These are phyloP conservation scores for Mercenaria mercenaria DNA, from an alignment of 1,140 invertebrate genomes.

Conservation along the genomic window DNA sequence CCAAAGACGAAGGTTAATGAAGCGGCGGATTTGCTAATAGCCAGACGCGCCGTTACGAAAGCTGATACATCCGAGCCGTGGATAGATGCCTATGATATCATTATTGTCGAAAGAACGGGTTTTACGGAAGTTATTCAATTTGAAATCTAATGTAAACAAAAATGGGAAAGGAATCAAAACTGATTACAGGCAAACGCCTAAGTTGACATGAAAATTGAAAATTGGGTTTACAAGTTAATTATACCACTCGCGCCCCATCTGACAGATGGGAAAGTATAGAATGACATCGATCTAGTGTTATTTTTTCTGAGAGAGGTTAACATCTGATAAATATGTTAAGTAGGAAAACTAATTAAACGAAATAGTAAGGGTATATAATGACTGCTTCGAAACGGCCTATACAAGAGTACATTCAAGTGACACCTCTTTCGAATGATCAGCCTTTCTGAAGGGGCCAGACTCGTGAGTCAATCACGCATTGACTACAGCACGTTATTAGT, in stretches of 20 bases:
- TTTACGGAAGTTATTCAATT: constrained; percentile 46
- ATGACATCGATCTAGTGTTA: neutral
- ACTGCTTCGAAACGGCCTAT: no score
- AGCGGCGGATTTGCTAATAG: neutral
- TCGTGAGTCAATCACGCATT: no score
- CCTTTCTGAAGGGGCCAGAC: no score
- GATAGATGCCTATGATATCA: constrained; percentile 28
- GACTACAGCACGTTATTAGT: no score
- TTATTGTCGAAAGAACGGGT: neutral
- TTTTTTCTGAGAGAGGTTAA: neutral
- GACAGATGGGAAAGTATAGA: constrained; percentile 41
- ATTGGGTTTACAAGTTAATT: constrained; percentile 50
- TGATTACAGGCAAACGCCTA: constrained; percentile 41
- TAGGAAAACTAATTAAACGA: neutral
- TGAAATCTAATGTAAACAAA: constrained; percentile 45
- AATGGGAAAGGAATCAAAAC: constrained; percentile 50
- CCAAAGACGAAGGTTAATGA: neutral
- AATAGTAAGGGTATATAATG: no score
- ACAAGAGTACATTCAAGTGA: no score
- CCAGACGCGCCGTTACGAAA: neutral
- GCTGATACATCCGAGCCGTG: neutral
- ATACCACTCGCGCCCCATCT: neutral
- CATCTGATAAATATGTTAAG: neutral
- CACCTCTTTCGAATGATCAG: no score
- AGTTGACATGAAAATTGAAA: constrained; percentile 60